Evolutionary conservation across 2,113 vertebrate genomes (phyloP).

Genomic region (Nerophis ophidion): DNA sequence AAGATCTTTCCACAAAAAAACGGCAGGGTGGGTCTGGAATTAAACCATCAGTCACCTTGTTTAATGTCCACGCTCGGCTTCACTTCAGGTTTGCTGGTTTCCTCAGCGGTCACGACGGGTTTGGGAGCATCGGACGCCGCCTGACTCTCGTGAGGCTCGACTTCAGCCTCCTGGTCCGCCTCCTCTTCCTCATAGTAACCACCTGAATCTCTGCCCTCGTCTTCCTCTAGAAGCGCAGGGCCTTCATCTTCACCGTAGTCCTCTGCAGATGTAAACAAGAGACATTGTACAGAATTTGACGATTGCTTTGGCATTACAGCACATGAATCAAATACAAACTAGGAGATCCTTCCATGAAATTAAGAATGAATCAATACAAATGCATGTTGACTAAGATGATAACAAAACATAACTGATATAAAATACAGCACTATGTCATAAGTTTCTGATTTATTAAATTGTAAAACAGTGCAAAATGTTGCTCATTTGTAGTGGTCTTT

Average conservation of each 20-base stretch:
- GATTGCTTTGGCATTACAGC: neutral
- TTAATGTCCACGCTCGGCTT: slow-evolving; percentile 14
- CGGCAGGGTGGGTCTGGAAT: neutral
- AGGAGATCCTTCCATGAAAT: too few relatives aligned
- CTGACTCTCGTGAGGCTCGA: slow-evolving; percentile 37
- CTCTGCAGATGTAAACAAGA: slow-evolving; percentile 16
- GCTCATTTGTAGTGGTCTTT: too few relatives aligned
- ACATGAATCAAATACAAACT: too few relatives aligned
- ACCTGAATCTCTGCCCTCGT: slow-evolving; percentile 57
- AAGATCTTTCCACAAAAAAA: too few relatives aligned
- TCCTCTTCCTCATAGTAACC: slow-evolving; percentile 61
- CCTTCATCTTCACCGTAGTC: slow-evolving; percentile 23
- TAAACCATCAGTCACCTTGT: slow-evolving; percentile 34
- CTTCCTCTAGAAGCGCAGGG: slow-evolving; percentile 28
- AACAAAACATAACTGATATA: too few relatives aligned
- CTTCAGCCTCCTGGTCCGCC: slow-evolving; percentile 43
- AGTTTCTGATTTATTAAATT: too few relatives aligned
- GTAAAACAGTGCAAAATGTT: too few relatives aligned
- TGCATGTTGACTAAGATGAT: too few relatives aligned
- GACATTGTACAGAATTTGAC: neutral
- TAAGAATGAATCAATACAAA: too few relatives aligned
- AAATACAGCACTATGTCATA: too few relatives aligned
- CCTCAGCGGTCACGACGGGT: slow-evolving; percentile 22
- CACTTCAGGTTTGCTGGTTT: slow-evolving; percentile 15
- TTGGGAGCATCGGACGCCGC: slow-evolving; percentile 43